Evolutionary conservation across 2,797 vertebrate species (phyloP).

Genomic region (Paramormyrops hopkinsi): DNA sequence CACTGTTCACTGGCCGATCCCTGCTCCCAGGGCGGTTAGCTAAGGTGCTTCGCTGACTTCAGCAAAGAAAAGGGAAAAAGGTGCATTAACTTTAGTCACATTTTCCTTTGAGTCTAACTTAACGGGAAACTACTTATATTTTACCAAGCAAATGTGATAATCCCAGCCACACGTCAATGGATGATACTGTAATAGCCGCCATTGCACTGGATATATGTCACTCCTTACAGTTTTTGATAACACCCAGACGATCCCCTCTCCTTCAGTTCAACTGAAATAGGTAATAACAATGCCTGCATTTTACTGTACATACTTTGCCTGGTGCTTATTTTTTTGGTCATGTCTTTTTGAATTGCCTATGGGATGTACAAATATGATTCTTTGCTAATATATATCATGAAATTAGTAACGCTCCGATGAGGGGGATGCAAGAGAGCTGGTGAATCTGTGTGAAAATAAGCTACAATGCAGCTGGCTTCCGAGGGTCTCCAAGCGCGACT

Average conservation of each 20-base stretch:
- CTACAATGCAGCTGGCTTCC: constrained; percentile 50
- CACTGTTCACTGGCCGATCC: background rate
- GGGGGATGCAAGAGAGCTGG: constrained; percentile 45
- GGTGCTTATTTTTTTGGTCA: constrained; percentile 51
- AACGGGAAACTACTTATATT: constrained; percentile 13
- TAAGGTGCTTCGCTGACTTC: constrained; percentile 14
- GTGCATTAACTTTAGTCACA: constrained; percentile 12
- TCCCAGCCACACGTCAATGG: constrained; percentile 25
- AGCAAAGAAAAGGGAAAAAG: constrained; percentile 5
- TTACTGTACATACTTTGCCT: constrained; percentile 69
- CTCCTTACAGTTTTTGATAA: constrained; percentile 41
- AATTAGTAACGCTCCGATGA: constrained; percentile 52
- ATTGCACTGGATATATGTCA: constrained; percentile 43
- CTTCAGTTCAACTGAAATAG: constrained; percentile 27
- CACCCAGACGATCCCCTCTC: constrained; percentile 39
- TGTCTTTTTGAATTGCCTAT: constrained; percentile 49
- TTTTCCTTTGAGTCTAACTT: constrained; percentile 10
- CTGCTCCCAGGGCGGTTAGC: background rate
- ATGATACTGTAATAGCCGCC: constrained; percentile 34
- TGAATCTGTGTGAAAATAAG: constrained; percentile 61
- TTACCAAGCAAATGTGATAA: constrained; percentile 23
- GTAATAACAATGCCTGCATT: constrained; percentile 43
- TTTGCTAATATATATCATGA: constrained; percentile 76
- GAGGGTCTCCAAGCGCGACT: constrained; percentile 48
- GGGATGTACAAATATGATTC: constrained; percentile 75